Evolutionary conservation across 2,797 vertebrate species (phyloP).

Genomic region (Aulostomus chinensis): DNA sequence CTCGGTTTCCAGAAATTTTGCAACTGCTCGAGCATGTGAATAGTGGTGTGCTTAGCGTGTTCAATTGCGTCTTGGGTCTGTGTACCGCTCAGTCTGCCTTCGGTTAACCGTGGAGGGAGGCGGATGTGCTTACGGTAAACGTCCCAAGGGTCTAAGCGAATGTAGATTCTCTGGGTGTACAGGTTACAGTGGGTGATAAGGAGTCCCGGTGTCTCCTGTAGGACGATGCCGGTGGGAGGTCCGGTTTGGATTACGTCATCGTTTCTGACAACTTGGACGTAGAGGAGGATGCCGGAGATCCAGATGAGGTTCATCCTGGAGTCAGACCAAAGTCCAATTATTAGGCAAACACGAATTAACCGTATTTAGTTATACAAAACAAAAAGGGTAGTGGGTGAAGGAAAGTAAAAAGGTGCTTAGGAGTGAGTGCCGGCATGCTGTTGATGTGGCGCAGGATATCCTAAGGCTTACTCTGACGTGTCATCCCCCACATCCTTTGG

Average conservation of each 20-base stretch:
- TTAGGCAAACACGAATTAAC: too few species aligned
- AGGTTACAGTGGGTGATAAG: neutral
- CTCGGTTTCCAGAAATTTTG: too few species aligned
- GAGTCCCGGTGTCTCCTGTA: neutral
- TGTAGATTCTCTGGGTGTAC: neutral
- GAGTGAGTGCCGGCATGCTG: neutral
- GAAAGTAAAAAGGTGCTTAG: too few species aligned
- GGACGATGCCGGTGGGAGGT: neutral
- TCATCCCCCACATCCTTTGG: too few species aligned
- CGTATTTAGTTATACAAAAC: too few species aligned
- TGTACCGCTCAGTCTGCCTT: neutral
- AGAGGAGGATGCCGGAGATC: neutral
- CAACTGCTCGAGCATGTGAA: too few species aligned
- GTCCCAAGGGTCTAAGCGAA: neutral
- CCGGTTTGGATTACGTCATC: neutral
- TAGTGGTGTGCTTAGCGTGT: neutral
- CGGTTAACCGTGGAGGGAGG: neutral
- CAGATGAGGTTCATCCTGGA: neutral
- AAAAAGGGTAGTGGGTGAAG: neutral
- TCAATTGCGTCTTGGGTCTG: neutral
- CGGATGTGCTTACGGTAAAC: neutral
- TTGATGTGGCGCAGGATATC: too few species aligned
- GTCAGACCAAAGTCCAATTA: neutral
- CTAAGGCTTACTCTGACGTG: too few species aligned
- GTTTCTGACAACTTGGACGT: rapidly evolving